Evolutionary conservation across 2,888 invertebrate species (phyloP), one percentile per base, ranked within the genome.

Genomic region (Lissocephala sabroskyi): DNA sequence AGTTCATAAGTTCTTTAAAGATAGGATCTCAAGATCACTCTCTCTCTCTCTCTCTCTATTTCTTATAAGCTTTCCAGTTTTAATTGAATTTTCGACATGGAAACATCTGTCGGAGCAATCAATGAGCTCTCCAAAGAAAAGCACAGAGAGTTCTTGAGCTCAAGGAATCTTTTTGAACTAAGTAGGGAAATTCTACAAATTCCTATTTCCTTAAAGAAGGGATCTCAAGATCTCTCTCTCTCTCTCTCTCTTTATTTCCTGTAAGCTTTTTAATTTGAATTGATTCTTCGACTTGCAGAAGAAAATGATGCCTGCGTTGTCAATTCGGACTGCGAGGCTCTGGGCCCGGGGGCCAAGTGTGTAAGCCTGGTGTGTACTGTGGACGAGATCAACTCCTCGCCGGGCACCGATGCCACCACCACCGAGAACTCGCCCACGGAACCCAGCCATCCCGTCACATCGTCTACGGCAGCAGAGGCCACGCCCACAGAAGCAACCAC

Each of bases 21-120:
- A n/a, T n/a, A n/a, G n/a, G n/a, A n/a, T n/a, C n/a, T n/a, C n/a
- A n/a, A n/a, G n/a, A n/a, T n/a, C n/a, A n/a, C n/a, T n/a, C n/a
- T n/a, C n/a, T n/a, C n/a, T n/a, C n/a, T n/a, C n/a, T n/a, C n/a
- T n/a, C n/a, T n/a, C n/a, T n/a, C n/a, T n/a, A n/a, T n/a, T n/a
- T n/a, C n/a, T n/a, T n/a, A n/a, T n/a, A n/a, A n/a, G n/a, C n/a
- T n/a, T n/a, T n/a, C n/a, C n/a, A n/a, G n/a, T n/a, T n/a, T n/a
- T n/a, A n/a, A n/a, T n/a, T n/a, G n/a, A n/a, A n/a, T n/a, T n/a
- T n/a, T n/a, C n/a, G 84, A 80, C 78, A 82, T 79, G 80, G 80
- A 66, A 84, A 84, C 67, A 81, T 84, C 62, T 85, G 85, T 51
- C 82, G 85, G 48, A 80, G 82, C 50, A 79, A 81, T 84, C 84